Conservation (phyloP, 1,140 invertebrate species). For the Atopsyche davidsoni region DNA sequence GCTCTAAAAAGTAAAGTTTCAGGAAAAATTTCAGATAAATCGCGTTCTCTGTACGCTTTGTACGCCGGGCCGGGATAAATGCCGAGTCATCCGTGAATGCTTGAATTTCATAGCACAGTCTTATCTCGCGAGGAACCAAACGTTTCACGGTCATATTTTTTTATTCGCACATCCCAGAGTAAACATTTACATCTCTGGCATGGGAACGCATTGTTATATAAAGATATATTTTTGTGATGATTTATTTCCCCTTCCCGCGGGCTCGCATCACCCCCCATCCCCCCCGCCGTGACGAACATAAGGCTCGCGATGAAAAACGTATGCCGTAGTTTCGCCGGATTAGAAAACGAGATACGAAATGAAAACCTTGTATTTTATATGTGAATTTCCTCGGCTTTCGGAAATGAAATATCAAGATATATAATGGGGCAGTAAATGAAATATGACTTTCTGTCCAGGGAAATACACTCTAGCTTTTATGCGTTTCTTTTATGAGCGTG, state of each 20-base stretch:
- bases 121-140: too few species aligned
- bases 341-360: neutral
- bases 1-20: too few species aligned
- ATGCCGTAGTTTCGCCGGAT: neutral
- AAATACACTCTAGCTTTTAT: neutral
- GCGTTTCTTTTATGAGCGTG: neutral
- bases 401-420: neutral
- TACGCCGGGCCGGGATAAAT: too few species aligned
- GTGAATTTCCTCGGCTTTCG: neutral
- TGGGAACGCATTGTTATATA: neutral
- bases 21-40: too few species aligned
- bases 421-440: neutral
- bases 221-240: neutral
- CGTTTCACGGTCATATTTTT: too few species aligned
- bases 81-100: too few species aligned
- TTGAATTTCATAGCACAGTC: too few species aligned
- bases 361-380: slow-evolving; percentile 1
- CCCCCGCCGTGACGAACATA: neutral
- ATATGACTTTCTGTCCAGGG: neutral
- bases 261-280: neutral
- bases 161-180: slow-evolving; percentile 2
- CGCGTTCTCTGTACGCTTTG: too few species aligned
- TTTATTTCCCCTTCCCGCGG: neutral
- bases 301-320: neutral
- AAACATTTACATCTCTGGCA: neutral